Evolutionary conservation across 2,797 vertebrate species (phyloP).

Genomic region (Epinephelus awoara): DNA sequence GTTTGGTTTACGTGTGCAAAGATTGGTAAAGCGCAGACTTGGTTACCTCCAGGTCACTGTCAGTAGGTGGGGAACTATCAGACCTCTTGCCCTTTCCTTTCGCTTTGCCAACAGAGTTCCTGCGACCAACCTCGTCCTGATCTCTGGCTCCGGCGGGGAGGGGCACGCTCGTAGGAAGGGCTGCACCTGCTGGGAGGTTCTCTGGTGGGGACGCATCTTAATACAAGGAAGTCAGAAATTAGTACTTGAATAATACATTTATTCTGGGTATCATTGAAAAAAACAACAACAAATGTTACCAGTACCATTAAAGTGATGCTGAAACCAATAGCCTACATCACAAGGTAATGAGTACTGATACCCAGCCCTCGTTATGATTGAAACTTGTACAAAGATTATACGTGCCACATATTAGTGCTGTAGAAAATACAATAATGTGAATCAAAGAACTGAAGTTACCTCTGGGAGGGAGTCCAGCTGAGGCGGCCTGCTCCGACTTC

Average conservation of each 20-base stretch:
- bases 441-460: constrained; percentile 76
- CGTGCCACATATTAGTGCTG: background rate
- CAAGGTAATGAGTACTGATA: too few species aligned
- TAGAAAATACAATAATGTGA: too few species aligned
- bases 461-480: constrained; percentile 85
- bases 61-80: constrained; percentile 88
- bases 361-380: too few species aligned
- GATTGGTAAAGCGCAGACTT: too few species aligned
- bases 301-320: too few species aligned
- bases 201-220: constrained; percentile 82
- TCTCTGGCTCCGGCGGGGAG: constrained; percentile 88
- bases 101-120: constrained; percentile 92
- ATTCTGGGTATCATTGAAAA: too few species aligned
- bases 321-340: too few species aligned
- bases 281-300: too few species aligned
- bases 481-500: constrained; percentile 82
- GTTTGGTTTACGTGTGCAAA: background rate
- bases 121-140: constrained; percentile 91
- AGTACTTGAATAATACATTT: background rate
- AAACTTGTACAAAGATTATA: background rate
- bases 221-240: background rate
- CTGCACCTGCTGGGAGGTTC: constrained; percentile 81
- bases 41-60: constrained; percentile 93
- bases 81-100: constrained; percentile 94
- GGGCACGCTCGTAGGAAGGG: constrained; percentile 73